Evolutionary conservation across 2,888 invertebrate species (phyloP), one percentile per base, ranked within the genome.

Genomic region (Empis stercorea): DNA sequence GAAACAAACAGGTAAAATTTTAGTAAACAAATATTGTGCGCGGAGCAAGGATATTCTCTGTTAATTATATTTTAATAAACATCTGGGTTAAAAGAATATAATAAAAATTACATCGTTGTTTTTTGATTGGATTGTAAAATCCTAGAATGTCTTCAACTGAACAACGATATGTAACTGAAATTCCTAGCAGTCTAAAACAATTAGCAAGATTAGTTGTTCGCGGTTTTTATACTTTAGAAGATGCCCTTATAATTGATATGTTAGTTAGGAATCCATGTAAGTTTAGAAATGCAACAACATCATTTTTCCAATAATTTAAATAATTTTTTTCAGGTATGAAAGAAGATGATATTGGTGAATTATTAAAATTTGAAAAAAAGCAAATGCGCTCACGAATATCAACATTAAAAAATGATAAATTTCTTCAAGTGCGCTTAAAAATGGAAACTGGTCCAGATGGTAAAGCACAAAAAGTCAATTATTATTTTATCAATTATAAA

Each of bases 401-500:
- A 0, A 83, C 83, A 1, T 68, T 96, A 50, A 84, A 87, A 65
- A 89, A 81, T 62, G 96, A 96, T 64, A 93, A 94, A 72, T 92
- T 96, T 61, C 84, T 93, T 53, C 91, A 91, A 77, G 85, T 88
- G 30, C 78, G 91, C 57, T 73, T 95, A 58, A 82, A 88, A 73
- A 93, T 95, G 87, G 95, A 95, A 74, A 95, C 95, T 46, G 93
- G 78, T 34, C 76, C 81, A 0, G 95, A 96, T 70, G 92, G 93
- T 5, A 93, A 92, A 73, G 89, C 92, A 30, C 92, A 91, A 61
- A 88, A 92, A 74, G 92, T 94, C 16, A 95, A 94, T 69, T 96
- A 94, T 68, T 96, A 95, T 69, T 96, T 92, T 63, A 95, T 96
- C 57, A 95, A 95, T 70, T 96, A 95, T 69, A 92, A 92, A 74